These are phyloP conservation scores for Drosophila nannoptera DNA, from an alignment of 1,140 invertebrate genomes.

Conservation along the genomic window DNA sequence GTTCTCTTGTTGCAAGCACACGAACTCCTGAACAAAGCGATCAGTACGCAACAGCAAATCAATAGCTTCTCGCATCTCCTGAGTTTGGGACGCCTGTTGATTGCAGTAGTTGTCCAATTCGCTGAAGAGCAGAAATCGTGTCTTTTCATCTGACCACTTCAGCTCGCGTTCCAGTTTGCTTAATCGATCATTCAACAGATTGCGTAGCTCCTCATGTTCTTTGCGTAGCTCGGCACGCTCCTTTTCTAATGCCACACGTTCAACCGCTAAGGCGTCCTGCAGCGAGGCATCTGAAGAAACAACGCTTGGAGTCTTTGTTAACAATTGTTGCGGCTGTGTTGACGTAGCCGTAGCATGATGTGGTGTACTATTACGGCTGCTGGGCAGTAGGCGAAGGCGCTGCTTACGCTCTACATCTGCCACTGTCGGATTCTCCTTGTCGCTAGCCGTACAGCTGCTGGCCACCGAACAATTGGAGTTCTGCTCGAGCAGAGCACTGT, in stretches of 20 bases:
- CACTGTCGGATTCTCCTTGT: slow-evolving; percentile 63
- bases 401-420: slow-evolving; percentile 39
- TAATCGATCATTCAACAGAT: slow-evolving; percentile 50
- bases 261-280: slow-evolving; percentile 6
- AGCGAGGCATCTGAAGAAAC: slow-evolving; percentile 29
- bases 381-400: slow-evolving; percentile 47
- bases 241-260: slow-evolving; percentile 10
- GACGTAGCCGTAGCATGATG: slow-evolving; percentile 33
- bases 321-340: slow-evolving; percentile 34
- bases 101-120: slow-evolving; percentile 51
- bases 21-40: slow-evolving; percentile 60
- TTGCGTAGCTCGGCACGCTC: slow-evolving; percentile 24
- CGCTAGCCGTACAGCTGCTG: slow-evolving; percentile 45
- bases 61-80: slow-evolving; percentile 58
- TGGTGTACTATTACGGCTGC: slow-evolving; percentile 68
- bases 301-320: slow-evolving; percentile 46
- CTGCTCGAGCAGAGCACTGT: slow-evolving; percentile 27
- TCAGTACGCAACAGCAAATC: slow-evolving; percentile 54
- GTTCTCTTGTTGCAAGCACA: slow-evolving; percentile 61
- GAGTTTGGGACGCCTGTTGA: slow-evolving; percentile 41
- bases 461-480: slow-evolving; percentile 28
- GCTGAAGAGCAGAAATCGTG: slow-evolving; percentile 46
- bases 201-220: slow-evolving; percentile 19
- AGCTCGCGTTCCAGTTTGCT: slow-evolving; percentile 53
- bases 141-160: slow-evolving; percentile 47